Evolutionary conservation across 2,888 invertebrate species (phyloP).

Genomic region (Noctua pronuba): DNA sequence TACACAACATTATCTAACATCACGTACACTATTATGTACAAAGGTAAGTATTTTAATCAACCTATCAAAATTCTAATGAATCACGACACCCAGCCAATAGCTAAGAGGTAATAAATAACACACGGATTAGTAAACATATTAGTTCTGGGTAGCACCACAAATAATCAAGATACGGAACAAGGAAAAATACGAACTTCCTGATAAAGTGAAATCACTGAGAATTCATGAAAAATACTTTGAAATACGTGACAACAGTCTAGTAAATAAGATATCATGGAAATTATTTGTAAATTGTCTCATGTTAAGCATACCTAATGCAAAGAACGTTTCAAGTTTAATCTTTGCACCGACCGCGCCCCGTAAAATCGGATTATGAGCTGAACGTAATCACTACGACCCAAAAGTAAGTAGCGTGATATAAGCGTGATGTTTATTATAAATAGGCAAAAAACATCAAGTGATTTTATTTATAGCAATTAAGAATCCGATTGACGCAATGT

Average conservation of each 20-base stretch:
- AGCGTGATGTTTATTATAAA: constrained; percentile 20
- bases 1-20: constrained; percentile 36
- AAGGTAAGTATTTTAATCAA: constrained; percentile 16
- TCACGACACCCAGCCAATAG: constrained; percentile 6
- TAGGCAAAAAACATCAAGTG: not conserved
- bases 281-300: not conserved
- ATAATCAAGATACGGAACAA: constrained; percentile 23
- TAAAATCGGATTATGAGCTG: not conserved
- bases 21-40: constrained; percentile 11
- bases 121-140: not conserved
- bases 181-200: constrained; percentile 30
- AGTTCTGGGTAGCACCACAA: constrained; percentile 28
- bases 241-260: constrained; percentile 14
- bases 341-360: constrained; percentile 4
- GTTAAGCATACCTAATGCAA: not conserved
- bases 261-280: constrained; percentile 14
- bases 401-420: constrained; percentile 11
- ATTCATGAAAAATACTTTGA: constrained; percentile 20
- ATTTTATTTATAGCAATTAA: constrained; percentile 48
- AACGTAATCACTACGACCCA: constrained; percentile 22
- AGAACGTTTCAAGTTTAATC: constrained; percentile 10
- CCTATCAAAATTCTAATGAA: constrained; percentile 14
- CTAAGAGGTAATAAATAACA: constrained; percentile 6
- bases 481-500: constrained; percentile 1
- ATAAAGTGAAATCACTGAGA: constrained; percentile 18